Evolutionary conservation across 1,140 invertebrate species (phyloP), one percentile per base, ranked within the genome.

Genomic region (Pygmarrhopalites habei): DNA sequence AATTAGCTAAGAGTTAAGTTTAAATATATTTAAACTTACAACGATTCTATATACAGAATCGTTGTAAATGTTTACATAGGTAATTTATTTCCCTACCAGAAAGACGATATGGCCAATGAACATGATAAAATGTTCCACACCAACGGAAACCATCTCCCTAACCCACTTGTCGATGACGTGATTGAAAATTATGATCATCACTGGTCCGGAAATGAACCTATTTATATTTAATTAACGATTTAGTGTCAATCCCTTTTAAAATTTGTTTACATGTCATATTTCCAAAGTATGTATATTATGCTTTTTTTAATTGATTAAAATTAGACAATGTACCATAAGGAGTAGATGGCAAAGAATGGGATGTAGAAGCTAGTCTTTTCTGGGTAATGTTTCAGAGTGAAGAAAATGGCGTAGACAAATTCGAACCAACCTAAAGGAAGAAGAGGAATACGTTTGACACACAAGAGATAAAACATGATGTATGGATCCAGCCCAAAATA

Each of bases 101-200:
- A 95, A 95, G 73, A 87, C 81, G 5, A 86, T 73, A 72, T 93
- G 90, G 32, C 90, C 91, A 30, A 83, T 75, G 66, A 90, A 83
- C 17, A 85, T 81, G 21, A 92, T 85, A 57, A 84, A 82, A 29
- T 88, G 78, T 17, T 90, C 80, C 3, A 91, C 86, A 15, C 84
- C 87, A 66, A 85, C 87, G 0, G 92, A 87, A 0, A 92, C 84
- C 71, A 90, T 93, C 73, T 94, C 91, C 66, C 92, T 75, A n/a
- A 92, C 85, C 90, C 90, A 95, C 75, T 86, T 85, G 74, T 90
- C 87, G 56, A 95, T 85, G 49, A 87, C 83, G 65, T 85, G 82
- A 72, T 89, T 91, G 1, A 88, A 85, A n/a, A 87, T 83, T 0
- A 95, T 72, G 57, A 92, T 86, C 44, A 89, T 82, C 1, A 88